Evolutionary conservation across 1,140 invertebrate species (phyloP), one percentile per base, ranked within the genome.

Genomic region (Capitella teleta): DNA sequence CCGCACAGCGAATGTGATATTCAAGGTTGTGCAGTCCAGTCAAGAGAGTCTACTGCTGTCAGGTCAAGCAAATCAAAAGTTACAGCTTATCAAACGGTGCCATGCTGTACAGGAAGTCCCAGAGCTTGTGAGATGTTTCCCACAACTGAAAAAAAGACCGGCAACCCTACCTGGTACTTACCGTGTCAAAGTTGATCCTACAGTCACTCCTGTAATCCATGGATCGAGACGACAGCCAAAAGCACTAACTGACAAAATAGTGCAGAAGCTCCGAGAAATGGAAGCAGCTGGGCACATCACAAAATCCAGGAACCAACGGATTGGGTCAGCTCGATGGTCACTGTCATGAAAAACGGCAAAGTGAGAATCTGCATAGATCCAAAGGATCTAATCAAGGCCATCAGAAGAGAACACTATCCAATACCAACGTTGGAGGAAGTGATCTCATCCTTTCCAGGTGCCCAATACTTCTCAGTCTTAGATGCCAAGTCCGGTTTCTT

Each of bases 401-500:
- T 43, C 2, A 43, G 24, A 43, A 43, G 41, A 25, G 24, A 43
- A n/a, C 16, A 43, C 41, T 43, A 43, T 28, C 42, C 16, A 18
- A 43, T 47, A 38, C 53, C 53, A 40, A 47, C 49, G 12, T 19
- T 55, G 16, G 53, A 60, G 8, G 53, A 57, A 10, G 51, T 54
- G 3, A 28, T 52, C 28, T 37, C 51, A 21, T 18, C 67, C 34
- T 52, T 77, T 26, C 32, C 54, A 25, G 64, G 63, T 25, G 62
- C 67, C 47, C 68, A 63, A 60, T 50, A 68, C 28, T 78, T 76
- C 58, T 66, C 62, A 3, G 68, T 66, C 28, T 48, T 77, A 14
- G 74, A 78, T 66, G 67, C 67, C 5, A 67, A 68, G 42, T 52
- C 62, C 24, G 67, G 68, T 10, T 77, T 75, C 58, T 70, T 48